These are phyloP conservation scores for Steinernema scapterisci DNA, from an alignment of 2,888 invertebrate genomes.

Conservation along the genomic window DNA sequence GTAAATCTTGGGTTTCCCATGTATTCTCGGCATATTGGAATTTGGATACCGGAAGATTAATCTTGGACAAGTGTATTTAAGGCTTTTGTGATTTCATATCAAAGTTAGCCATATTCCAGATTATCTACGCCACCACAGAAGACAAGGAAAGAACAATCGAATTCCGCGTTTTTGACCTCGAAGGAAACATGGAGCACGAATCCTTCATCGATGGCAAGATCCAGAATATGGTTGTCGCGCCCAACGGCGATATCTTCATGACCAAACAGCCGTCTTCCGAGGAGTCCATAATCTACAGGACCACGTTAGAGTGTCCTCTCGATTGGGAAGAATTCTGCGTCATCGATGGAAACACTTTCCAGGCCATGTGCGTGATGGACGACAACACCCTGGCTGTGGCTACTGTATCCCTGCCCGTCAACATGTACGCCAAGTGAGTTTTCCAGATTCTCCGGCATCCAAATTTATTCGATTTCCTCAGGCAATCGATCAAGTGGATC, in stretches of 20 bases:
- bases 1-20: too few species aligned
- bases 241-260: conserved; percentile 58
- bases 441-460: not conserved
- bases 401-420: conserved; percentile 51
- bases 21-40: too few species aligned
- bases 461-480: conserved; percentile 32
- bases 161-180: conserved; percentile 50
- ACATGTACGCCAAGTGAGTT: conserved; percentile 58
- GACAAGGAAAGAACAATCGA: conserved; percentile 51
- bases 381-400: conserved; percentile 55
- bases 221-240: conserved; percentile 50
- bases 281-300: conserved; percentile 43
- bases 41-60: too few species aligned
- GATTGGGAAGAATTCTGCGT: conserved; percentile 60
- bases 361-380: conserved; percentile 54
- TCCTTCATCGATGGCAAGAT: conserved; percentile 64
- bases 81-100: too few species aligned
- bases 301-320: conserved; percentile 57
- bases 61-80: too few species aligned
- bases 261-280: conserved; percentile 51
- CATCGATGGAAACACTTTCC: conserved; percentile 43
- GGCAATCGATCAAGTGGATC: conserved; percentile 54
- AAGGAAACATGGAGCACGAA: conserved; percentile 58
- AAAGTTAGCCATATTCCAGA: conserved; percentile 54
- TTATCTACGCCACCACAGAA: conserved; percentile 60